phyloP scores from a whole-genome alignment of 2,797 vertebrate species.

The Arnoldichthys spilopterus region DNA sequence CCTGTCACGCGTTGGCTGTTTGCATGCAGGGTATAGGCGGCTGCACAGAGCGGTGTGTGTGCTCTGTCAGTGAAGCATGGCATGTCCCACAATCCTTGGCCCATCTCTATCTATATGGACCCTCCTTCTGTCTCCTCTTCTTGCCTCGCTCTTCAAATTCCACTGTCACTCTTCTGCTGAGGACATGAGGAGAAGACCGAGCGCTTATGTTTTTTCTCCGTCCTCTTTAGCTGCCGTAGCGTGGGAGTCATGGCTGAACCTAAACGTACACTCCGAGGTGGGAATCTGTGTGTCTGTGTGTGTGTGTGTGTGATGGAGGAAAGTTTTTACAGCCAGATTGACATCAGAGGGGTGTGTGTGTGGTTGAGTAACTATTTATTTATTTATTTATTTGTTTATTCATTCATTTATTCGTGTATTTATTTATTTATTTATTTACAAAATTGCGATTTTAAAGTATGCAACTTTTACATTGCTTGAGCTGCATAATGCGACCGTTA shows the following conservation, averaged over 20 bases:
- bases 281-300: conserved; percentile 42
- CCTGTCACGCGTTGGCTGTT: conserved; percentile 43
- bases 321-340: too few relatives aligned
- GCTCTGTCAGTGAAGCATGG: conserved; percentile 60
- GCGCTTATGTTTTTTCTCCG: conserved; percentile 41
- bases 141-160: conserved; percentile 53
- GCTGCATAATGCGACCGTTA: too few relatives aligned
- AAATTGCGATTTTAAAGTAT: too few relatives aligned
- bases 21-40: conserved; percentile 61
- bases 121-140: conserved; percentile 58
- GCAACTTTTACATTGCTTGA: too few relatives aligned
- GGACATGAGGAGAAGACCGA: conserved; percentile 60
- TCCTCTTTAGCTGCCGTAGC: conserved; percentile 26
- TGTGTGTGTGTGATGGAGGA: not conserved
- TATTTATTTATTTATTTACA: too few relatives aligned
- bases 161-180: conserved; percentile 64
- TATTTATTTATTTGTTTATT: too few relatives aligned
- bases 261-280: conserved; percentile 75
- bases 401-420: too few relatives aligned
- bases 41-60: conserved; percentile 67
- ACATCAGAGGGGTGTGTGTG: too few relatives aligned
- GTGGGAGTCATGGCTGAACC: conserved; percentile 69
- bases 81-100: conserved; percentile 61
- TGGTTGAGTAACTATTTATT: too few relatives aligned
- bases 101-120: conserved; percentile 56